Base-by-base conservation (phyloP, 2,797 vertebrate genomes). In the Phyllotis vaccarum region DNA sequence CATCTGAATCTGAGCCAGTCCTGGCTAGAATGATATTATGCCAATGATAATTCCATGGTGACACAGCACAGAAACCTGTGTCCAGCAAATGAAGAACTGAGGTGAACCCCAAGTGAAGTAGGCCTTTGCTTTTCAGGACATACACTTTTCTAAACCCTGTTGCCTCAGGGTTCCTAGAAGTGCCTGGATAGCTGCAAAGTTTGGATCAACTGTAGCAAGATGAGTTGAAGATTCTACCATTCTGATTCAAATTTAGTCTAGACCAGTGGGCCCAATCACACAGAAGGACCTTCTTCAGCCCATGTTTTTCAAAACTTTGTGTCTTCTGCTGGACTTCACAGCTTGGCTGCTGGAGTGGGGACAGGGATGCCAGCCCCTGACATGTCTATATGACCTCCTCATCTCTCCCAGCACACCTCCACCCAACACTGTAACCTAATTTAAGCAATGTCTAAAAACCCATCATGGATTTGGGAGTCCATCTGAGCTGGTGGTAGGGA, bases 61-160 rank as follows among this genome's bases (percentile, higher is more conserved):
- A 16, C 0, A 2, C 2, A 5, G 1, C 58, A 3, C 22, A 31
- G 27, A 60, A 52, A 43, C 43, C n/a, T 2, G 0, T 14, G 37
- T 24, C 68, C 43, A 66, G 43, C 3, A 0, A 7, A 2, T 24
- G 3, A 1, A 31, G 16, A 52, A 13, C 52, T 11, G 31, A 56
- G 17, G 1, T 13, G 21, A 37, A n/a, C 11, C 2, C 14, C 24
- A 1, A 6, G 5, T 54, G 46, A 94, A n/a, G 43, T 29, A 49
- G 62, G 5, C 3, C 12, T 86, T 49, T 76, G n/a, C 24, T n/a
- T 46, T 85, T 13, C 52, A 52, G 46, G 46, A 78, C 12, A 78
- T 34, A 66, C 3, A 21, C 24, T 82, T 82, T 56, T 70, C 54
- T 64, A 40, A 0, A 10, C 3, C 21, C 66, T 16, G 21, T 80